Conservation (phyloP, 1,140 invertebrate species). For the Drosophila paulistorum region DNA sequence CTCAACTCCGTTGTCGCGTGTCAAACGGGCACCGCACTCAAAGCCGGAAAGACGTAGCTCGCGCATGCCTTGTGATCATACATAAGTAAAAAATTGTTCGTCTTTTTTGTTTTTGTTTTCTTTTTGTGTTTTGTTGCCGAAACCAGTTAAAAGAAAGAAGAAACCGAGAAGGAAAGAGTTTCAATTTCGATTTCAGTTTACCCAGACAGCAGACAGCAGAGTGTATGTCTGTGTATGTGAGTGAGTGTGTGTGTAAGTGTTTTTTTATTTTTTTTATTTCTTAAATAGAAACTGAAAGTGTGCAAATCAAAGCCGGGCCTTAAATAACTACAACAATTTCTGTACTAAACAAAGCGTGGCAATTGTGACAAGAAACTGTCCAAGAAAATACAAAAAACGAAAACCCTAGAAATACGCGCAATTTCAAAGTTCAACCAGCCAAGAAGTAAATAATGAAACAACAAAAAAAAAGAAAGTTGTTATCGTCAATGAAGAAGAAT, state of each 20-base stretch:
- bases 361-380: conserved; percentile 55
- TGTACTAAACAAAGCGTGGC: conserved; percentile 55
- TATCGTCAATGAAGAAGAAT: conserved; percentile 43
- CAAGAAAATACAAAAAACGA: background rate
- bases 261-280: too few species aligned
- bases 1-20: conserved; percentile 62
- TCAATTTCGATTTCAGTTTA: conserved; percentile 50
- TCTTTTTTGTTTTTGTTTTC: conserved; percentile 10
- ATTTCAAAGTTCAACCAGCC: conserved; percentile 64
- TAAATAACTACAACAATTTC: conserved; percentile 20
- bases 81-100: background rate
- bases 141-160: conserved; percentile 24
- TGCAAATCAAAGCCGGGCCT: conserved; percentile 63
- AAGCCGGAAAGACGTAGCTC: conserved; percentile 68
- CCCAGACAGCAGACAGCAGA: background rate
- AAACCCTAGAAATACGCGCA: background rate
- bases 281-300: conserved; percentile 57
- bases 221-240: background rate
- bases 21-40: conserved; percentile 70
- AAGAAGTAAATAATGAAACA: background rate
- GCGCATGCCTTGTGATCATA: conserved; percentile 41
- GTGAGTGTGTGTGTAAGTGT: conserved; percentile 2
- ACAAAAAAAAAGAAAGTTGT: conserved; percentile 69
- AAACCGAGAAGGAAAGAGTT: conserved; percentile 28
- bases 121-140: conserved; percentile 17